Conservation (phyloP, 2,113 vertebrate species). For the Narcine bancroftii region DNA sequence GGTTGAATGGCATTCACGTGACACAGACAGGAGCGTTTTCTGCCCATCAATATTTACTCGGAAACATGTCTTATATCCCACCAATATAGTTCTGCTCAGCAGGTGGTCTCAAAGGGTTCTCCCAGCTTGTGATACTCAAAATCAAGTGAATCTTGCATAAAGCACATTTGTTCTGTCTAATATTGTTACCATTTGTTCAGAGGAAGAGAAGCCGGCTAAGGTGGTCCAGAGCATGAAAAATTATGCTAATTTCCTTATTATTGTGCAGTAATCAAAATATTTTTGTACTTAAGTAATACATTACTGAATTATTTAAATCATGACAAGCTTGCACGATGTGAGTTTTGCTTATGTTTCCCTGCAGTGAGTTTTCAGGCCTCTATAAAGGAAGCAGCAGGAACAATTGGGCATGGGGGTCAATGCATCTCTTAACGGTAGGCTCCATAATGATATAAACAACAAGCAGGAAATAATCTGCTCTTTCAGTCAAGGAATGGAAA, state of each 20-base stretch:
- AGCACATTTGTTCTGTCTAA: background rate
- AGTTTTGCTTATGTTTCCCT: background rate
- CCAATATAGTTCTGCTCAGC: background rate
- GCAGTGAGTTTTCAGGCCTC: background rate
- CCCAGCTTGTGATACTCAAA: background rate
- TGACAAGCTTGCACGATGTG: background rate
- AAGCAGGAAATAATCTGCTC: background rate
- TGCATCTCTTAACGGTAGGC: background rate
- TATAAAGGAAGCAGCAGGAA: background rate
- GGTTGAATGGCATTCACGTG: background rate
- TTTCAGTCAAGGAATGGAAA: background rate
- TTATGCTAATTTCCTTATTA: background rate
- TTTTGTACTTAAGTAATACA: background rate
- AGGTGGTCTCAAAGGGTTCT: background rate
- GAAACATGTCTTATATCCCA: background rate
- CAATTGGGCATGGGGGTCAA: background rate
- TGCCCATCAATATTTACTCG: background rate
- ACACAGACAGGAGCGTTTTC: background rate
- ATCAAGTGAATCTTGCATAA: background rate
- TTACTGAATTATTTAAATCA: background rate
- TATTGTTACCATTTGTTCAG: background rate
- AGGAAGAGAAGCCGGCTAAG: background rate
- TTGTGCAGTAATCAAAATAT: background rate
- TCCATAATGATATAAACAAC: background rate
- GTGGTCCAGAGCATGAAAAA: background rate